These are phyloP conservation scores for Lagorchestes hirsutus DNA, from an alignment of 2,797 vertebrate species.

Conservation along the genomic window DNA sequence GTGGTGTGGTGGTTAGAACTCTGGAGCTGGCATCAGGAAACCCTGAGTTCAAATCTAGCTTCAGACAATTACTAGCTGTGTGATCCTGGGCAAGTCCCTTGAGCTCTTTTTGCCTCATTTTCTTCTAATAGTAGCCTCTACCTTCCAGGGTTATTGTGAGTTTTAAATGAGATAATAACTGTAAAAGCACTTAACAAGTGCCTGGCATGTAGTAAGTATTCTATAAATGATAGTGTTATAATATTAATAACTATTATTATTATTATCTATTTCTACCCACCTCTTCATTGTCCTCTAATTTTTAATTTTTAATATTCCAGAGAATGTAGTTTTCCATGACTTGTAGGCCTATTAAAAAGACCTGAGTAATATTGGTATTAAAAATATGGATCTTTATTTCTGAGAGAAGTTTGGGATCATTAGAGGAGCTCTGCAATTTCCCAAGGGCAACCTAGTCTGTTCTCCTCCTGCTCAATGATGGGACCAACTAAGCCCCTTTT, in stretches of 20 bases:
- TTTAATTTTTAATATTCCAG: neutral
- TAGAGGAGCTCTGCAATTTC: neutral
- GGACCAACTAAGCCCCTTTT: neutral
- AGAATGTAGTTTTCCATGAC: neutral
- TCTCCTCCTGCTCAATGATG: neutral
- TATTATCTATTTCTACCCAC: neutral
- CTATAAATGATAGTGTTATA: neutral
- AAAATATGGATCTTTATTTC: neutral
- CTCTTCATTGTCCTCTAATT: neutral
- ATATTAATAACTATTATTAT: neutral
- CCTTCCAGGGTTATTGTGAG: neutral
- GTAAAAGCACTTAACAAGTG: neutral
- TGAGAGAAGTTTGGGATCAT: neutral
- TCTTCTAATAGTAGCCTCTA: neutral
- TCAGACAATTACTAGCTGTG: neutral
- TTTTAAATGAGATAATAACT: neutral
- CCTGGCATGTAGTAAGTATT: neutral
- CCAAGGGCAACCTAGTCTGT: neutral
- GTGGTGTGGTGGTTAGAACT: neutral
- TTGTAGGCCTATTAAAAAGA: neutral
- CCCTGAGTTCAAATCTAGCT: neutral
- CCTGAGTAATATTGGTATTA: neutral
- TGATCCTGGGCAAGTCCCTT: neutral
- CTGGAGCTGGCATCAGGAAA: neutral
- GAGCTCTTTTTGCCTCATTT: neutral